A percentile compares a stretch with the other conserved stretches of the same genome.
phyloP scores from a whole-genome alignment of 1,140 invertebrate genomes.

The Dendroctonus valens region DNA sequence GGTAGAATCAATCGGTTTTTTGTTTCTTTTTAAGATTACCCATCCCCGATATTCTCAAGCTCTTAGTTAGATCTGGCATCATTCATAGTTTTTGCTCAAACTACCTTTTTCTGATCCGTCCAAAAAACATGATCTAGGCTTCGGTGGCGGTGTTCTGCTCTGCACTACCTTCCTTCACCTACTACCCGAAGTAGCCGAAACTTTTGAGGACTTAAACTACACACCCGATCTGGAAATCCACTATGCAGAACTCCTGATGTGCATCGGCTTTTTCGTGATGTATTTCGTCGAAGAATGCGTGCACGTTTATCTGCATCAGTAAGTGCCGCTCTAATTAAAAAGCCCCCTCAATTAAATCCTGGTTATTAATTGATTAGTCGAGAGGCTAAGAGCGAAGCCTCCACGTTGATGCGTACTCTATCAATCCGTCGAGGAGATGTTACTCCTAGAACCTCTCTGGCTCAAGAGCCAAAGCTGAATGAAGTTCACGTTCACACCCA shows the following conservation, averaged over 20 bases:
- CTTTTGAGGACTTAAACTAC: conserved; percentile 58
- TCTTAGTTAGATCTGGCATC: too few relatives aligned
- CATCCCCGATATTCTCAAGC: too few relatives aligned
- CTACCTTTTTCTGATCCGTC: too few relatives aligned
- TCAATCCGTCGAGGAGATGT: conserved; percentile 44
- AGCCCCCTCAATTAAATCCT: too few relatives aligned
- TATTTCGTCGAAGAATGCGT: conserved; percentile 82
- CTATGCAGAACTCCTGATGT: conserved; percentile 69
- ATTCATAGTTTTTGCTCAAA: too few relatives aligned
- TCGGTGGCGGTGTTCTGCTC: conserved; percentile 88
- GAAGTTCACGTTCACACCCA: conserved; percentile 35
- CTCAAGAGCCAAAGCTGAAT: conserved; percentile 14
- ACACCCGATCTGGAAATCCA: conserved; percentile 61
- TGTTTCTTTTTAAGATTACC: too few relatives aligned
- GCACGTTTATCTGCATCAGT: conserved; percentile 62
- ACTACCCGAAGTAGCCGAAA: conserved; percentile 81
- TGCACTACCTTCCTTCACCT: conserved; percentile 89
- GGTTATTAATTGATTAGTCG: background rate
- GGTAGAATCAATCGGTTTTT: too few relatives aligned
- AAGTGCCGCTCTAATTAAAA: conserved; percentile 30
- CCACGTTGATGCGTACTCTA: conserved; percentile 36
- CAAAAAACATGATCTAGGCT: conserved; percentile 53
- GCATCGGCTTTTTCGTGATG: conserved; percentile 79
- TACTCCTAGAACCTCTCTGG: conserved; percentile 5
- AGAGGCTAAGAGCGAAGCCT: conserved; percentile 3